Conservation (phyloP, 2,888 invertebrate species). For the Macrosiphum euphorbiae region DNA sequence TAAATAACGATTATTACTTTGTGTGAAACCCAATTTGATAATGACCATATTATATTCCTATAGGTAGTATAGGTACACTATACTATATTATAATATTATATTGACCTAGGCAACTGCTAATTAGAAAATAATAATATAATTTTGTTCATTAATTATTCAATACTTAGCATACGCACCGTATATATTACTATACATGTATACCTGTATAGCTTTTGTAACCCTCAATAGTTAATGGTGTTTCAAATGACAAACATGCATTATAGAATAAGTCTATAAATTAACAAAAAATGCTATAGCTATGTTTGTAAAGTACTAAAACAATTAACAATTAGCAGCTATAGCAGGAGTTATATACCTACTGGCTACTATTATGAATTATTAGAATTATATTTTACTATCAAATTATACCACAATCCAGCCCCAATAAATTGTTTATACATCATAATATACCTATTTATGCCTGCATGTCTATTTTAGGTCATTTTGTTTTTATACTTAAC, state of each 20-base stretch:
- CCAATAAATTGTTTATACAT: background rate
- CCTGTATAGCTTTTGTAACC: background rate
- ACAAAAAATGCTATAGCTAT: background rate
- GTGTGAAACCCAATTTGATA: background rate
- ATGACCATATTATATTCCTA: background rate
- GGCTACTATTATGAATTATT: background rate
- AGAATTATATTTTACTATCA: background rate
- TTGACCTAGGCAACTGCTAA: background rate
- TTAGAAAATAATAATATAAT: background rate
- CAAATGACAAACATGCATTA: background rate
- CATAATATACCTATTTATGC: background rate
- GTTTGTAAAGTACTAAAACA: background rate
- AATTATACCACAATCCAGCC: background rate
- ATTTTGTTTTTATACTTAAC: background rate
- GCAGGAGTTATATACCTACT: background rate
- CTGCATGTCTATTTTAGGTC: background rate
- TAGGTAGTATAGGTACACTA: background rate
- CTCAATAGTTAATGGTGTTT: background rate
- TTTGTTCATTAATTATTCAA: background rate
- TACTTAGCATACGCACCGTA: background rate
- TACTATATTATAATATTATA: background rate
- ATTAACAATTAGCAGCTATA: background rate
- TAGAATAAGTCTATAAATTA: background rate
- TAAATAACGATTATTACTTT: background rate
- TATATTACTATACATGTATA: background rate